Base-by-base conservation (phyloP, 1,140 invertebrate species). In the Lordiphosa clarofinis region DNA sequence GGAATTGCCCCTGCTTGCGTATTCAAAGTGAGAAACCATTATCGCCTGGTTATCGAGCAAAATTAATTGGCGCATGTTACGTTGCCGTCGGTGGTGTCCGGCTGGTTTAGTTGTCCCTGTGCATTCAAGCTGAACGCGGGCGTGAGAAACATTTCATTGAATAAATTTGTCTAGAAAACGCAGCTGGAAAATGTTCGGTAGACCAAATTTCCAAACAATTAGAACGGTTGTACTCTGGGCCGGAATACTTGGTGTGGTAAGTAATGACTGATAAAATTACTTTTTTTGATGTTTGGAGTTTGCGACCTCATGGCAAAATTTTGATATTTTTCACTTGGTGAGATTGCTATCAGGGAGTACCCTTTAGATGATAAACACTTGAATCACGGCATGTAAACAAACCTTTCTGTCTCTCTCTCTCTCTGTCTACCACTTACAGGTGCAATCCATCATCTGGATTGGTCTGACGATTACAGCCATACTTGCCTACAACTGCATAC, bases 381-480 rank as follows among this genome's bases (percentile, higher is more conserved):
- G 28, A 31, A 6, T 31, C 28, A 31, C 28, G 7, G 21, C 21
- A 1, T 31, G 28, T 31, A 31, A 31, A 31, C 28, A 31, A 31
- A 12, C 31, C 12, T 19, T 9, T 37, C 35, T 13, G 11, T 46
- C n/a, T 24, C 10, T 24, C 31, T 46, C n/a, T 24, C 10, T 24
- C 31, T 48, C 24, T 13, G 9, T 40, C 4, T 35, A 1, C 11
- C 12, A n/a, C 0, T 49, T 11, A 13, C 43, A 88, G 86, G 42
- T 66, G 4, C 79, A 88, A 60, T 62, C 86, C 1, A 35, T 82
- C 33, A 75, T 74, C 43, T 88, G 86, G 81, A 82, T 88, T 7
- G 86, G 69, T 4, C 52, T 88, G 6, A 88, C 81, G 11, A 70
- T 88, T 21, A 70, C 70, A 11, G 86, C 86, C 0, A 88, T 88